A percentile compares a stretch with the other conserved stretches of the same genome.
phyloP scores from a whole-genome alignment of 2,113 vertebrate genomes.

The Solenodon paradoxus region DNA sequence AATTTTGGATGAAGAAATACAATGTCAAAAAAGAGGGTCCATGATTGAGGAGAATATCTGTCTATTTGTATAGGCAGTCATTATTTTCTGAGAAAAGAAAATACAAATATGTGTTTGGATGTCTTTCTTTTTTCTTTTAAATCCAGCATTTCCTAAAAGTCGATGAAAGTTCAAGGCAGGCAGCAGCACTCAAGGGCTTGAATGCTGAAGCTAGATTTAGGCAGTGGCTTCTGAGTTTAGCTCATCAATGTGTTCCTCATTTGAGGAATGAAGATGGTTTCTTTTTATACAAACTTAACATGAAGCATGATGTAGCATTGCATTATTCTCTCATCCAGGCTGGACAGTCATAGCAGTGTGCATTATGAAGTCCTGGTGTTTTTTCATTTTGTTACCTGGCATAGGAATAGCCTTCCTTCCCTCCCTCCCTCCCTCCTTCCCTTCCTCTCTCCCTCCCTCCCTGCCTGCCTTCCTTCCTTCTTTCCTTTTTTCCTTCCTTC shows the following conservation, averaged over 20 bases:
- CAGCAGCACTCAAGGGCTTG: not conserved
- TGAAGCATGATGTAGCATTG: rapidly evolving
- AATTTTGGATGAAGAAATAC: not conserved
- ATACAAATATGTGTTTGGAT: not conserved
- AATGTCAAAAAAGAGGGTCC: not conserved
- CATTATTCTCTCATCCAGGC: not conserved
- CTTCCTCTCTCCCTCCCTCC: no score
- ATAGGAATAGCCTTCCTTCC: not conserved
- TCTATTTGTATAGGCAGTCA: not conserved
- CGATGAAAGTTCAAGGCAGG: not conserved
- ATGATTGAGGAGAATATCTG: not conserved
- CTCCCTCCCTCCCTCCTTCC: no score
- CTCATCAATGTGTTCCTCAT: not conserved
- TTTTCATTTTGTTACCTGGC: not conserved
- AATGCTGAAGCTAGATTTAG: not conserved
- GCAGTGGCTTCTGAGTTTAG: not conserved
- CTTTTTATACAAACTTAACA: not conserved
- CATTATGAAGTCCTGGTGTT: not conserved
- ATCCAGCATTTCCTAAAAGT: not conserved
- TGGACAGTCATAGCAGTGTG: not conserved
- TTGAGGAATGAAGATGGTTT: not conserved
- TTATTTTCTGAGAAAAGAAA: not conserved
- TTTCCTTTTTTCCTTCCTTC: no score
- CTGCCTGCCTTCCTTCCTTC: no score
- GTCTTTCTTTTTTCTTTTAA: not conserved